Base-by-base conservation (phyloP, 2,797 vertebrate genomes). In the Anas bernieri region DNA sequence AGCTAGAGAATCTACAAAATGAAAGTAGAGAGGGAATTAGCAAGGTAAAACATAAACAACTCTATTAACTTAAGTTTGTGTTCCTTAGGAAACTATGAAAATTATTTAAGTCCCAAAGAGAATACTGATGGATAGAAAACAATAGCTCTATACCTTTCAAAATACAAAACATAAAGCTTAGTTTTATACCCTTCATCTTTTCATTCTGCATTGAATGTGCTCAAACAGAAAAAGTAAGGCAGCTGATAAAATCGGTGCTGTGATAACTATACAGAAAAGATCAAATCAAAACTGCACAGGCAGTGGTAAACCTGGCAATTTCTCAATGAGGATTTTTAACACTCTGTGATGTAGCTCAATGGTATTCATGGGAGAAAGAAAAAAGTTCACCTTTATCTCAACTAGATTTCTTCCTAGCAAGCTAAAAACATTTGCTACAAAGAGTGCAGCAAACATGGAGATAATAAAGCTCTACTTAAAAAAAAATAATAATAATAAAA, bases 141-240 rank as follows among this genome's bases (percentile, higher is more conserved):
- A 56, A 61, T 12, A 64, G 30, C 22, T 79, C 46, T 35, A 54
- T 28, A 59, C 7, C 12, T 83, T 43, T 55, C 1, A 0, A 33
- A 74, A 43, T 16, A 25, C 20, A 66, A 33, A 84, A 68, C 39
- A 43, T 9, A 31, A 76, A 72, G 67, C 12, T 41, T 35, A 33
- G 9, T 28, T 83, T 48, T 55, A 35, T 26, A 28, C 1, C 23
- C 61, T 46, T 90, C 39, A 61, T 18, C 20, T 79, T 73, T 92
- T 93, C 28, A 46, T 11, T 80, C 15, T 54, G 31, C 9, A 18
- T 20, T 58, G 37, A 85, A 66, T 13, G 13, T 55, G 17, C 13
- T 87, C 54, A 33, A 58, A 28, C 30, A 77, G 64, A 63, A 73
- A 91, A 83, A 69, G 55, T 13, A 88, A 80, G 76, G 31, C 61